Conservation (phyloP, 2,888 invertebrate species). For the Yponomeuta evonymella region DNA sequence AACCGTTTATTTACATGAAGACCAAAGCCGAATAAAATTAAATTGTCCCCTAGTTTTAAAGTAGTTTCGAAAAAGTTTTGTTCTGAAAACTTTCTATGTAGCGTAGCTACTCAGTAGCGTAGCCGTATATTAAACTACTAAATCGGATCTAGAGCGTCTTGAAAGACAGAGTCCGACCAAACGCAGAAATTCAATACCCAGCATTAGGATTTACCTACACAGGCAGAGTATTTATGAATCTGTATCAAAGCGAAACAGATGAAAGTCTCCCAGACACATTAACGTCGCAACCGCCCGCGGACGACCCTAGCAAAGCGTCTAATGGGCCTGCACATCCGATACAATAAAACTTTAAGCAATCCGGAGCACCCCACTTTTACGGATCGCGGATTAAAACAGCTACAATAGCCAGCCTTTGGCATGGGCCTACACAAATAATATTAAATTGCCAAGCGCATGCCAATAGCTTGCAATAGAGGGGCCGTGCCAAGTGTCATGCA, state of each 20-base stretch:
- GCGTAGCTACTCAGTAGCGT: no score
- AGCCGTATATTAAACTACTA: no score
- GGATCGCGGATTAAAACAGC: slow-evolving; percentile 49
- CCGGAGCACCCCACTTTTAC: slow-evolving; percentile 39
- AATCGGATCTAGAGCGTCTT: no score
- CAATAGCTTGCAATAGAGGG: slow-evolving; percentile 48
- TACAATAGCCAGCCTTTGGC: slow-evolving; percentile 44
- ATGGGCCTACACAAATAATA: slow-evolving; percentile 69
- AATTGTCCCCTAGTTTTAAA: no score
- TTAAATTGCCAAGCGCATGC: slow-evolving; percentile 67
- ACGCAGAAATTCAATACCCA: no score
- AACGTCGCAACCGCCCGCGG: not conserved
- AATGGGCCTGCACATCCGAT: slow-evolving; percentile 18
- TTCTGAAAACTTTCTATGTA: no score
- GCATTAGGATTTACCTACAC: no score
- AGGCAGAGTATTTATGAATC: not conserved
- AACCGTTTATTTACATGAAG: no score
- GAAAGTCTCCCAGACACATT: slow-evolving; percentile 1
- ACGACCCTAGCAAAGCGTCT: not conserved
- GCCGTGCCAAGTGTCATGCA: slow-evolving; percentile 18
- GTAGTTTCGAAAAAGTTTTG: no score
- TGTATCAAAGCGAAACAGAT: not conserved
- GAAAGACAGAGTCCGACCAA: no score
- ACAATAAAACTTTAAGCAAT: slow-evolving; percentile 15
- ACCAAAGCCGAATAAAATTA: no score